Conservation (phyloP, 2,888 invertebrate genomes). For the Pollenia labialis region DNA sequence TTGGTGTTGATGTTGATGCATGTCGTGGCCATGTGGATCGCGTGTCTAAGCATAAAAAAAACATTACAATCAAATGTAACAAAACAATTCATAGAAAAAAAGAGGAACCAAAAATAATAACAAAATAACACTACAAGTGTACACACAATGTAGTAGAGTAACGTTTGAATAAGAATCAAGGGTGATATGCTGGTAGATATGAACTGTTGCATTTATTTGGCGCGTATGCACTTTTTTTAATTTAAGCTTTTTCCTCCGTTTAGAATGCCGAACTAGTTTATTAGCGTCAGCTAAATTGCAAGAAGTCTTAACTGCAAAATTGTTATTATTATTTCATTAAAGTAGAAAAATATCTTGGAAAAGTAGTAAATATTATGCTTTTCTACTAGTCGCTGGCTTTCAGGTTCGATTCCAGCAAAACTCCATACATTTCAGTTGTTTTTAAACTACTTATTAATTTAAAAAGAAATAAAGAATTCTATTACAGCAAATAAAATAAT, state of each 20-base stretch:
- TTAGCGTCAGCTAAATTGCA: neutral
- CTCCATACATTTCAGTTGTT: no score
- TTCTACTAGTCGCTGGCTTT: no score
- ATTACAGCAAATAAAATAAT: no score
- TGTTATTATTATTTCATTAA: no score
- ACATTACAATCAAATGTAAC: slow-evolving; percentile 79
- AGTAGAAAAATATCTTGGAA: no score
- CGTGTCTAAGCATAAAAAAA: slow-evolving; percentile 84
- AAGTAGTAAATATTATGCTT: no score
- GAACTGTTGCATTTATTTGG: slow-evolving; percentile 54
- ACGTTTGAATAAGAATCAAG: slow-evolving; percentile 14
- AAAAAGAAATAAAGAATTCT: no score
- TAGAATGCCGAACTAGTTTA: slow-evolving; percentile 29
- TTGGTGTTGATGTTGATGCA: slow-evolving; percentile 86
- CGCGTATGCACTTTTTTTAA: slow-evolving; percentile 60
- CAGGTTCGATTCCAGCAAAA: no score
- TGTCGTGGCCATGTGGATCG: slow-evolving; percentile 88
- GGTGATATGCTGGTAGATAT: slow-evolving; percentile 32
- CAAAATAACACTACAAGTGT: neutral
- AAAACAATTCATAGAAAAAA: slow-evolving; percentile 75
- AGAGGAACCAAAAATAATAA: slow-evolving; percentile 31
- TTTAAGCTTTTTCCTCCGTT: slow-evolving; percentile 30
- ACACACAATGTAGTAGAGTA: slow-evolving; percentile 8
- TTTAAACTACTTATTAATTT: no score
- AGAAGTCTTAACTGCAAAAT: neutral